Evolutionary conservation across 2,797 vertebrate species (phyloP).

Genomic region (Aulostomus chinensis): DNA sequence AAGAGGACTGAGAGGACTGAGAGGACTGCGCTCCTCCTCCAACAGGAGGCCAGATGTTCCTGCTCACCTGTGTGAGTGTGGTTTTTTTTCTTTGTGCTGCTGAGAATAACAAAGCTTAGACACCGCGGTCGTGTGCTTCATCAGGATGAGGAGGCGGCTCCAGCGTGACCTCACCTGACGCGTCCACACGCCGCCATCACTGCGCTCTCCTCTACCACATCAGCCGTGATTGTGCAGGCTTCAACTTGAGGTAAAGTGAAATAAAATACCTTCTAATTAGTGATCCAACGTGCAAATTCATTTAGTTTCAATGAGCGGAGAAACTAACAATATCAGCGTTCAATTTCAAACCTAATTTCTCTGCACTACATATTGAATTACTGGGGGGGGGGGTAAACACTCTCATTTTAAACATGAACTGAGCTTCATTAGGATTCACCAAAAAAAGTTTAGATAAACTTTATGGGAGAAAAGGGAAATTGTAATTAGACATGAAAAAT

Average conservation of each 20-base stretch:
- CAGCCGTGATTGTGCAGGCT: conserved; percentile 34
- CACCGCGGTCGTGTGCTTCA: too few species aligned
- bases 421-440: conserved; percentile 65
- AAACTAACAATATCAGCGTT: conserved; percentile 64
- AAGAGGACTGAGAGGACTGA: too few species aligned
- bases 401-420: conserved; percentile 57
- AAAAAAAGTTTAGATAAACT: conserved; percentile 72
- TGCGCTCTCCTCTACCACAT: too few species aligned
- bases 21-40: too few species aligned
- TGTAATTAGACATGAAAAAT: conserved; percentile 82
- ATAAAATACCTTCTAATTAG: conserved; percentile 74
- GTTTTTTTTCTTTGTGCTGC: too few species aligned
- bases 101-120: too few species aligned
- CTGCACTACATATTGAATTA: conserved; percentile 58
- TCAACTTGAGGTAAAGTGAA: conserved; percentile 54
- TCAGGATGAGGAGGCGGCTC: too few species aligned
- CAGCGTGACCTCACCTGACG: too few species aligned
- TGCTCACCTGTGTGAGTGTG: too few species aligned
- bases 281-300: conserved; percentile 56
- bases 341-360: conserved; percentile 65
- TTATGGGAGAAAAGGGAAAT: conserved; percentile 68
- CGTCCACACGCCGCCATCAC: too few species aligned
- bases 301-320: conserved; percentile 60
- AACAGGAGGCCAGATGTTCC: too few species aligned
- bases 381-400: conserved; percentile 32